These are phyloP conservation scores for Podarcis muralis DNA, from an alignment of 2,113 vertebrate genomes.

Conservation along the genomic window DNA sequence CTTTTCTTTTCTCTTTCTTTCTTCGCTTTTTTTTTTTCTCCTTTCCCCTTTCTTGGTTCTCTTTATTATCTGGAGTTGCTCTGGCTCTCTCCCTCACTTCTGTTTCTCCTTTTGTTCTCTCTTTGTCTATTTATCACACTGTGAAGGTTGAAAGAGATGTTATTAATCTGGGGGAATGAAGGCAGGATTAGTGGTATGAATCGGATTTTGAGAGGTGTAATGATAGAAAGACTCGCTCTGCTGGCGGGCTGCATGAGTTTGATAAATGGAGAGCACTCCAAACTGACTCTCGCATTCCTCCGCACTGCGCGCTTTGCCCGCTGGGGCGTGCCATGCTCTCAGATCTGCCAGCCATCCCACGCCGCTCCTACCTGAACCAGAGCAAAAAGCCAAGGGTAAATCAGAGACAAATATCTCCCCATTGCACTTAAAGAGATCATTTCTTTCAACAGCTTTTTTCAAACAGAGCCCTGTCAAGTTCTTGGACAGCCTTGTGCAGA, in stretches of 20 bases:
- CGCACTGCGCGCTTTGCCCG: slow-evolving; percentile 82
- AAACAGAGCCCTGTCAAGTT: slow-evolving; percentile 74
- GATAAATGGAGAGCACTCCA: slow-evolving; percentile 98
- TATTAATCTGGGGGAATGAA: slow-evolving; percentile 99
- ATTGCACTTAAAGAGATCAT: slow-evolving; percentile 83
- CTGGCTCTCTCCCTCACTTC: slow-evolving; percentile 86
- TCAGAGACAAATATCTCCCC: slow-evolving; percentile 85
- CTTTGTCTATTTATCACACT: slow-evolving; percentile 99
- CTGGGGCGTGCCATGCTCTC: slow-evolving; percentile 88
- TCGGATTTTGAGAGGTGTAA: slow-evolving; percentile 99
- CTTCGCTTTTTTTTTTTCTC: slow-evolving; percentile 51
- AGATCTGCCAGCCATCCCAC: slow-evolving; percentile 87
- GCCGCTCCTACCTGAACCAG: slow-evolving; percentile 83
- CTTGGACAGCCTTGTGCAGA: slow-evolving; percentile 63
- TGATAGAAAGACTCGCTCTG: slow-evolving; percentile 99
- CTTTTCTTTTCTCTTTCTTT: slow-evolving; percentile 67
- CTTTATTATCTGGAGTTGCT: slow-evolving; percentile 86
- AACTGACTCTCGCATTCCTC: slow-evolving; percentile 88
- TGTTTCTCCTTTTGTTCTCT: slow-evolving; percentile 97
- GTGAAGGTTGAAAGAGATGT: slow-evolving; percentile 99
- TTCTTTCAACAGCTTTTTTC: slow-evolving; percentile 81
- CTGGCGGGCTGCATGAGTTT: slow-evolving; percentile 98
- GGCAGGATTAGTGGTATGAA: slow-evolving; percentile 99
- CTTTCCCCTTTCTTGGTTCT: slow-evolving; percentile 82
- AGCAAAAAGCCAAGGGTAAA: slow-evolving; percentile 87